Conservation (phyloP, 2,888 invertebrate genomes). For the Agelastica alni region DNA sequence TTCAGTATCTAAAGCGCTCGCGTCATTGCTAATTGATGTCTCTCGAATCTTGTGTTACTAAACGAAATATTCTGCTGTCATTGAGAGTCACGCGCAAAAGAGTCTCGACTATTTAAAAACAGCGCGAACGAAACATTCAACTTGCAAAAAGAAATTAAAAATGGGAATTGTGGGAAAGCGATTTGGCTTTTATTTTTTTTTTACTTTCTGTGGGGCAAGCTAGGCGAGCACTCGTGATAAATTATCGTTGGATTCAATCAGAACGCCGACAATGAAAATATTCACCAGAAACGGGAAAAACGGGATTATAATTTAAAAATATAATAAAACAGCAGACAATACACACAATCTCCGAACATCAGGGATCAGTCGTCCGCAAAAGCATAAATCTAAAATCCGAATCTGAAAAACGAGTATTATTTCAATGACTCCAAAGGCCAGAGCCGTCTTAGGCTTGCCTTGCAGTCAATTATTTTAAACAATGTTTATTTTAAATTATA, state of each 20-base stretch:
- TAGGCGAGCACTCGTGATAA: conserved; percentile 16
- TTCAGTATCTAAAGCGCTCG: no score
- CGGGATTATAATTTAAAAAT: conserved; percentile 26
- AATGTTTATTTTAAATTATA: no score
- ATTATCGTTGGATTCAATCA: conserved; percentile 22
- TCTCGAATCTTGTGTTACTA: no score
- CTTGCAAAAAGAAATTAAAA: no score
- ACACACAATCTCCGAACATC: conserved; percentile 33
- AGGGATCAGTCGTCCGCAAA: conserved; percentile 32
- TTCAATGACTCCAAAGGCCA: conserved; percentile 43
- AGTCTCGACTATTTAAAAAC: no score
- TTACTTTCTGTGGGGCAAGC: background rate
- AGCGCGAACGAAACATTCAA: no score
- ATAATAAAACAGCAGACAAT: conserved; percentile 32
- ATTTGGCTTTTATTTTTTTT: background rate
- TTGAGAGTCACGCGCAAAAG: no score
- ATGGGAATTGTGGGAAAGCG: no score
- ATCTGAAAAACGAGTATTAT: conserved; percentile 48
- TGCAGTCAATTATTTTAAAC: no score
- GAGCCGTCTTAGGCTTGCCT: conserved; percentile 6
- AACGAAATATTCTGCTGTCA: no score
- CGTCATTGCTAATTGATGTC: no score
- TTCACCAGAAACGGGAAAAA: conserved; percentile 26
- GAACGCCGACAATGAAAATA: conserved; percentile 22
- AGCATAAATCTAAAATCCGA: conserved; percentile 48